Evolutionary conservation across 2,797 vertebrate species (phyloP).

Genomic region (Etheostoma nigrum): DNA sequence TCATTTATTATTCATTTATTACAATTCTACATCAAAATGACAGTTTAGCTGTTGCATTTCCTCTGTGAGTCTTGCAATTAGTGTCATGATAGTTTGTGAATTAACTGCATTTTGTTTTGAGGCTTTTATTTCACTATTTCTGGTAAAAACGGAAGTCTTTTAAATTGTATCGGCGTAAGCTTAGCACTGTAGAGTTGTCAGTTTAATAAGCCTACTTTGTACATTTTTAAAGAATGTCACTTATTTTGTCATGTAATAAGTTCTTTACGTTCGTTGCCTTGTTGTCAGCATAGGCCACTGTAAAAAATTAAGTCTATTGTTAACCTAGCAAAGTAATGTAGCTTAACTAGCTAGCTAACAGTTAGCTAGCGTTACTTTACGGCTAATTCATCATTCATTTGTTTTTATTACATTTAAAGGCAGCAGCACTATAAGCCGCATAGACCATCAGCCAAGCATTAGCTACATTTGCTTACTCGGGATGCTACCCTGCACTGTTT

Average conservation of each 20-base stretch:
- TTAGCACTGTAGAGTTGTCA: accelerated
- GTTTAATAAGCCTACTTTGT: not conserved
- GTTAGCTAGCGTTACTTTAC: not conserved
- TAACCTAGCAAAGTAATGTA: not conserved
- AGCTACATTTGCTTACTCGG: not conserved
- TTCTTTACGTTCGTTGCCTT: not conserved
- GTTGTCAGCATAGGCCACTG: not conserved
- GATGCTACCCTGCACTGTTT: not conserved
- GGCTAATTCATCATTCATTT: not conserved
- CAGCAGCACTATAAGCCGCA: not conserved
- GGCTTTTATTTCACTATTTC: slow-evolving; percentile 24
- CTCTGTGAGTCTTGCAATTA: not conserved
- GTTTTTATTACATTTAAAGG: not conserved
- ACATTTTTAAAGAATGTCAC: not conserved
- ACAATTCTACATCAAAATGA: not conserved
- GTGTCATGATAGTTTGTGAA: not conserved
- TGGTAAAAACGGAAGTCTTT: slow-evolving; percentile 13
- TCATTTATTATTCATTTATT: not conserved
- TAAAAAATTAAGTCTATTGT: too few relatives aligned
- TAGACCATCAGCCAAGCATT: not conserved
- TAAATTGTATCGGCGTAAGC: too few relatives aligned
- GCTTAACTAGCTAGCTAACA: too few relatives aligned
- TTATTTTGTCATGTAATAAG: too few relatives aligned
- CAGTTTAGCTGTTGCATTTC: not conserved
- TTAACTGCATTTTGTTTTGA: not conserved